A percentile compares a stretch with the other conserved stretches of the same genome.
Evolutionary conservation across 2,888 invertebrate genomes (phyloP).

Genomic region (Caenorhabditis sulstoni): DNA sequence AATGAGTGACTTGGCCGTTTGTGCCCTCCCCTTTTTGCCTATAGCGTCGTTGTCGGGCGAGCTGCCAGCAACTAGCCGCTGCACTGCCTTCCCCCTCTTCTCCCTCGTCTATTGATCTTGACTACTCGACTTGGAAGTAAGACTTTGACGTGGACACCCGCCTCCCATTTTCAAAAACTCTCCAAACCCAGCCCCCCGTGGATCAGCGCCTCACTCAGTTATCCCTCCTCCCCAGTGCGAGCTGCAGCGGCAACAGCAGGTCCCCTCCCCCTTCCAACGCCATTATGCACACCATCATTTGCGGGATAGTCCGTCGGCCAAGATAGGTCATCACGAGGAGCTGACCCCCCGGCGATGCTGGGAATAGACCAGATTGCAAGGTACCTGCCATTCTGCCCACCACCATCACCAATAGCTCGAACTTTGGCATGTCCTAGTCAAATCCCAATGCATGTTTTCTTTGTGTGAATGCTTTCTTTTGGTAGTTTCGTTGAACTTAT

Average conservation of each 20-base stretch:
- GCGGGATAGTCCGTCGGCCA: slow-evolving; percentile 58
- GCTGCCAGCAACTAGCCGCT: slow-evolving; percentile 52
- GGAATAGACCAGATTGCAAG: slow-evolving; percentile 80
- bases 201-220: slow-evolving; percentile 58
- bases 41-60: slow-evolving; percentile 52
- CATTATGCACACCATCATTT: slow-evolving; percentile 57
- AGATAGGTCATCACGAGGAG: slow-evolving; percentile 54
- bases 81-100: slow-evolving; percentile 41
- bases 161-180: slow-evolving; percentile 59
- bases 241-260: slow-evolving; percentile 55
- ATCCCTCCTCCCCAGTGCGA: slow-evolving; percentile 48
- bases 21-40: slow-evolving; percentile 51
- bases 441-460: slow-evolving; percentile 8
- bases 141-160: slow-evolving; percentile 55
- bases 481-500: slow-evolving; percentile 3
- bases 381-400: slow-evolving; percentile 25
- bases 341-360: slow-evolving; percentile 68
- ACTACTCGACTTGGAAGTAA: slow-evolving; percentile 51
- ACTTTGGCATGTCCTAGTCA: slow-evolving; percentile 6
- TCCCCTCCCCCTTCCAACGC: slow-evolving; percentile 24
- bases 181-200: slow-evolving; percentile 58
- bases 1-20: slow-evolving; percentile 57
- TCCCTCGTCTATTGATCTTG: slow-evolving; percentile 53
- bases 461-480: slow-evolving; percentile 1
- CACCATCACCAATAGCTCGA: neutral